These are phyloP conservation scores for Panzeria rudis DNA, from an alignment of 2,888 invertebrate species.

Conservation along the genomic window DNA sequence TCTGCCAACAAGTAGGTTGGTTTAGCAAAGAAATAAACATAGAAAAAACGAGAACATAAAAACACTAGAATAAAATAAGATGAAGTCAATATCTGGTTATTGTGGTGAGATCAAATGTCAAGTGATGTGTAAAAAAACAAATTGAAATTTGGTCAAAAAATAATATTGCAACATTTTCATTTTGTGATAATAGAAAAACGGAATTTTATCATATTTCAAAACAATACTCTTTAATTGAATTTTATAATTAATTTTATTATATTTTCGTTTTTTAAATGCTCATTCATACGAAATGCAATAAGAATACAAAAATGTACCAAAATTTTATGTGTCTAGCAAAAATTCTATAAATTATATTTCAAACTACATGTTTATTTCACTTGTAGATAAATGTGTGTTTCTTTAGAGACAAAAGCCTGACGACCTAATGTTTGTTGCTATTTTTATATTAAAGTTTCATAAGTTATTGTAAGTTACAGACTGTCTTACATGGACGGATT, in stretches of 20 bases:
- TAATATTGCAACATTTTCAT: conserved; percentile 2
- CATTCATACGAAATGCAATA: not conserved
- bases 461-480: conserved; percentile 37
- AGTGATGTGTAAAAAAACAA: conserved; percentile 61
- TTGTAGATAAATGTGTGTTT: not conserved
- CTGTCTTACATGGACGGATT: conserved; percentile 33
- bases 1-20: conserved; percentile 6
- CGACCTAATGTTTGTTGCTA: not conserved
- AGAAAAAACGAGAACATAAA: not conserved
- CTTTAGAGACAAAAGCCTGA: too few species aligned
- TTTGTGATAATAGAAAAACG: not conserved
- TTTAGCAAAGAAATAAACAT: not conserved
- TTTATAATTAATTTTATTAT: conserved; percentile 39
- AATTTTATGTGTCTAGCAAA: not conserved
- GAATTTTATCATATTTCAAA: conserved; percentile 20
- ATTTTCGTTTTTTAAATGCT: not conserved
- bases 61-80: conserved; percentile 23
- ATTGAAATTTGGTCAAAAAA: conserved; percentile 54
- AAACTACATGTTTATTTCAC: conserved; percentile 11
- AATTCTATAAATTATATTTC: conserved; percentile 10
- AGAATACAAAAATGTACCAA: conserved; percentile 1
- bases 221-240: conserved; percentile 17
- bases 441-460: not conserved
- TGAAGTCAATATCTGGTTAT: conserved; percentile 51
- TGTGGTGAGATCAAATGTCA: conserved; percentile 64